A percentile compares a stretch with the other conserved stretches of the same genome.
phyloP scores from a whole-genome alignment of 2,797 vertebrate genomes.

The Squalus acanthias region DNA sequence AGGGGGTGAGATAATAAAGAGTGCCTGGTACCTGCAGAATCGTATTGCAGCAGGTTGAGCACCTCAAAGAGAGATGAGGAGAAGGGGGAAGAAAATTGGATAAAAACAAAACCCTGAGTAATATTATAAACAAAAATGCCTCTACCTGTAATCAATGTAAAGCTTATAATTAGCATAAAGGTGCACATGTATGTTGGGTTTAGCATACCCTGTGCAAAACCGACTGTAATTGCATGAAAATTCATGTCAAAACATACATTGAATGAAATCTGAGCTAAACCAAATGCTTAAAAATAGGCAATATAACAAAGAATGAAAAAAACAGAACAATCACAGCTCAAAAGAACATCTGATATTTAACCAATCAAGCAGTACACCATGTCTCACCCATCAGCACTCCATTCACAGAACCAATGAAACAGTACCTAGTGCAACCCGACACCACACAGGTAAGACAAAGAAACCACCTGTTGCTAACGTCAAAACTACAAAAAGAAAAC shows the following conservation, averaged over 20 bases:
- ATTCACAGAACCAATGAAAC: neutral
- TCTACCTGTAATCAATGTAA: neutral
- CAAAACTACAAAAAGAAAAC: slow-evolving; percentile 13
- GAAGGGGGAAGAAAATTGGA: neutral
- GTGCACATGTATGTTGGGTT: neutral
- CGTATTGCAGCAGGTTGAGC: neutral
- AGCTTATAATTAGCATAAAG: neutral
- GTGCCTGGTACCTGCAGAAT: neutral
- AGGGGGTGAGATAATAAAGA: neutral
- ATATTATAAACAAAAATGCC: neutral
- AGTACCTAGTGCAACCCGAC: neutral
- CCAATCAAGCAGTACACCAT: neutral
- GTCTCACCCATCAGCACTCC: neutral
- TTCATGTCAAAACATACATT: neutral
- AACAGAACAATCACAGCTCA: neutral
- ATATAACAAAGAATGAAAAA: neutral
- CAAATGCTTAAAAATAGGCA: neutral
- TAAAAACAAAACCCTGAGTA: neutral
- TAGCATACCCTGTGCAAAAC: neutral
- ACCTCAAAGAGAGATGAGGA: neutral
- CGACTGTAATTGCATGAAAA: neutral
- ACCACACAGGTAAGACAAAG: neutral
- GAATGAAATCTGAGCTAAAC: neutral
- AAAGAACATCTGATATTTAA: neutral
- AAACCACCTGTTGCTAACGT: neutral